Conservation (phyloP, 1,140 invertebrate genomes). For the Drosophila tani region DNA sequence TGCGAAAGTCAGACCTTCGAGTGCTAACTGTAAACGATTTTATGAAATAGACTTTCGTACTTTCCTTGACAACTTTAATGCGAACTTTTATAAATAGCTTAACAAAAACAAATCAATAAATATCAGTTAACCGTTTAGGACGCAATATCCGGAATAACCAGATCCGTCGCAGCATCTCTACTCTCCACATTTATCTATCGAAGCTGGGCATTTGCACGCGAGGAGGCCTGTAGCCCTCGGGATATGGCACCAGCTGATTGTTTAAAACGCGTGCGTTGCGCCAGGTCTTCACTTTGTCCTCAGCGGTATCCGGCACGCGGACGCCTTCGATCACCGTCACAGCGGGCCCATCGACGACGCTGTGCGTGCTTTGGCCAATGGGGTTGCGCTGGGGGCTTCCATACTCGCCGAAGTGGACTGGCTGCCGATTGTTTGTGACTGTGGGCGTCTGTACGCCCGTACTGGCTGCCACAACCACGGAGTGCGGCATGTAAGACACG, state of each 20-base stretch:
- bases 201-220: slow-evolving; percentile 85
- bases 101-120: slow-evolving; percentile 75
- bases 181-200: slow-evolving; percentile 61
- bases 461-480: slow-evolving; percentile 68
- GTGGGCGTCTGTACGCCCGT: slow-evolving; percentile 57
- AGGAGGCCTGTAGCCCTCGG: slow-evolving; percentile 88
- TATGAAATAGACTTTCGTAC: slow-evolving; percentile 44
- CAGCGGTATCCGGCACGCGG: slow-evolving; percentile 92
- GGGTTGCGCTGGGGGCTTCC: slow-evolving; percentile 62
- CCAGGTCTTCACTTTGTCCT: slow-evolving; percentile 92
- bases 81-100: slow-evolving; percentile 74
- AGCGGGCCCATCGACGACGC: slow-evolving; percentile 74
- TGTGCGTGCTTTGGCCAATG: slow-evolving; percentile 71
- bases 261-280: slow-evolving; percentile 94
- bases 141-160: slow-evolving; percentile 20
- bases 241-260: slow-evolving; percentile 90
- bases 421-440: slow-evolving; percentile 30
- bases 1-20: slow-evolving; percentile 66
- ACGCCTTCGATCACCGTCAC: slow-evolving; percentile 91
- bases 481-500: slow-evolving; percentile 70
- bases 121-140: slow-evolving; percentile 44
- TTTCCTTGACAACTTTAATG: slow-evolving; percentile 59
- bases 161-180: not conserved
- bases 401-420: slow-evolving; percentile 10
- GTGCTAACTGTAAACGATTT: slow-evolving; percentile 77